Base-by-base conservation (phyloP, 2,113 vertebrate species). In the Cinclus cinclus region DNA sequence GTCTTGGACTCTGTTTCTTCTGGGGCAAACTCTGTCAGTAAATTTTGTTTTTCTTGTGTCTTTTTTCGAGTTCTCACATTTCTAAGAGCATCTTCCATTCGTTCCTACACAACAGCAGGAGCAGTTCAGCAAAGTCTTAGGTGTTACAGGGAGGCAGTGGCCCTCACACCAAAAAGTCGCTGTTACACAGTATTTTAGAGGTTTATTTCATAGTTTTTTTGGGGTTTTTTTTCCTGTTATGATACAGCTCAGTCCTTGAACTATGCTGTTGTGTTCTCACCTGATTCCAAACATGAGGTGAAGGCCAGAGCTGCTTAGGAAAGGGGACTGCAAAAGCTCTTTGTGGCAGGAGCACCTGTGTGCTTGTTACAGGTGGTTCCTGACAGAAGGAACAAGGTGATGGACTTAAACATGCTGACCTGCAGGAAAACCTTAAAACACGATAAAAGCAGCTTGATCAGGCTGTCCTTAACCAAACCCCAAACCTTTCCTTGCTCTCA, bases 241-340 rank as follows among this genome's bases (percentile, higher is more conserved):
- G 9, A 35, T 46, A 25, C 0, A 10, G 35, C 1, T 7, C 52
- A 44, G 0, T 70, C 4, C 8, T 35, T 83, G 19, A 56, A n/a
- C 22, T 7, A 0, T 20, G 33, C 7, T 52, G 14, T 11, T 31
- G 27, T 55, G 20, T 56, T 63, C 22, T 83, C 13, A 33, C 6
- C 22, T 28, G 22, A 46, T 55, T 55, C 5, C 44, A 22, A 27
- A 31, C 2, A 13, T 24, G 16, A 68, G 62, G 28, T 67, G 41
- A 53, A 52, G n/a, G 37, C 11, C 9, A 33, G 55, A 84, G 35
- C 41, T 67, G 37, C 47, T 44, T 12, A 56, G 55, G 59, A 25
- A 76, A 50, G 70, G 58, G 55, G 39, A 4, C 6, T 5, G 53
- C 53, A 50, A 41, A 79, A 80, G 35, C 41, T 60, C 30, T 76